Evolutionary conservation across 30 jellyfish, hydroid and myxozoan genomes (phyloP).

Genomic region (Catostylus mosaicus): DNA sequence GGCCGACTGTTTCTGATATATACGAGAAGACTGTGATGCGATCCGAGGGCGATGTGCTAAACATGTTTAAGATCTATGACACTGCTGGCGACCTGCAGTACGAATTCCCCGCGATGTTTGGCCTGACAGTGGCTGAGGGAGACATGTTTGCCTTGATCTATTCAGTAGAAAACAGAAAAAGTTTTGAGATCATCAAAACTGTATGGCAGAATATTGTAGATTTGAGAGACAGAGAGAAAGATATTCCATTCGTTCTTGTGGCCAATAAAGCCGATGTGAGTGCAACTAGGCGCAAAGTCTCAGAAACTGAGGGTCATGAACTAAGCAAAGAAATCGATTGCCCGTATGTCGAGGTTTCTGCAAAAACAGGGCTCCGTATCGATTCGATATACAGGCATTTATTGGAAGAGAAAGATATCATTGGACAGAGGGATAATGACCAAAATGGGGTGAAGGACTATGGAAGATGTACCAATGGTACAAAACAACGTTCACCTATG

Average conservation of each 20-base stretch:
- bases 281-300: constrained; percentile 58
- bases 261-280: constrained; percentile 67
- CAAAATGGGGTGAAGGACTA: too few species aligned
- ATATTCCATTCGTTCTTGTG: constrained; percentile 63
- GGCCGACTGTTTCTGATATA: constrained; percentile 72
- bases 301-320: constrained; percentile 50
- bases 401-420: constrained; percentile 28
- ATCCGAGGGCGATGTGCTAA: constrained; percentile 47
- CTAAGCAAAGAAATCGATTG: constrained; percentile 51
- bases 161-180: constrained; percentile 55
- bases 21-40: constrained; percentile 64
- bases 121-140: constrained; percentile 57
- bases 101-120: constrained; percentile 83
- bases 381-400: constrained; percentile 26
- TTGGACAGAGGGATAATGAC: too few species aligned
- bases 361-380: constrained; percentile 36
- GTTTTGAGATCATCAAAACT: constrained; percentile 23
- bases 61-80: constrained; percentile 62
- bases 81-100: constrained; percentile 71
- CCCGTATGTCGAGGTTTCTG: constrained; percentile 69
- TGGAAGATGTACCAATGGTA: too few species aligned
- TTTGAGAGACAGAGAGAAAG: constrained; percentile 17
- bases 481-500: not conserved
- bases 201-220: constrained; percentile 42
- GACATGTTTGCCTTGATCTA: constrained; percentile 71